Conservation (phyloP, 2,113 vertebrate genomes). For the Myrmophylax atrothorax region DNA sequence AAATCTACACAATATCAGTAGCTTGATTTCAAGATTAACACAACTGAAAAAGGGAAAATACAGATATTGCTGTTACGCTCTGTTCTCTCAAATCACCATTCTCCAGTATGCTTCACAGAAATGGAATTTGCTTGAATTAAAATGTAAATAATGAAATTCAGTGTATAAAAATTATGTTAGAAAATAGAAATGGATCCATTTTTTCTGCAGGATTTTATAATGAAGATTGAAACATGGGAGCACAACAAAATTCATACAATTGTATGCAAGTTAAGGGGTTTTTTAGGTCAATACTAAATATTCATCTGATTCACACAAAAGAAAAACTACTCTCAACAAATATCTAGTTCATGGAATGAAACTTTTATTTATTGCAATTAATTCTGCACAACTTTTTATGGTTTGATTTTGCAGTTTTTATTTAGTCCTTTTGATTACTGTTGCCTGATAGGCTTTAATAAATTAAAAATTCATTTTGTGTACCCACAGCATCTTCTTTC, state of each 20-base stretch:
- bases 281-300: neutral
- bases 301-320: neutral
- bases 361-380: neutral
- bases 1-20: neutral
- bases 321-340: neutral
- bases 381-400: neutral
- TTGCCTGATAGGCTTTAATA: neutral
- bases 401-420: neutral
- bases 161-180: neutral
- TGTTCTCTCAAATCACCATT: neutral
- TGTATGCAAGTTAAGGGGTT: neutral
- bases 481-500: neutral
- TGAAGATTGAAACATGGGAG: neutral
- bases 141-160: neutral
- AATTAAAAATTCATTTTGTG: slow-evolving; percentile 40
- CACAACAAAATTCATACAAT: neutral
- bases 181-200: neutral
- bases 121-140: neutral
- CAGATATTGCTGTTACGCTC: neutral
- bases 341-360: neutral
- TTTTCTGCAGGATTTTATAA: neutral
- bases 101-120: neutral
- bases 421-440: slow-evolving; percentile 36
- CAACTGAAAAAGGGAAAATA: neutral
- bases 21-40: neutral